These are phyloP conservation scores for Channa striata DNA, from an alignment of 2,797 vertebrate species.

Conservation along the genomic window DNA sequence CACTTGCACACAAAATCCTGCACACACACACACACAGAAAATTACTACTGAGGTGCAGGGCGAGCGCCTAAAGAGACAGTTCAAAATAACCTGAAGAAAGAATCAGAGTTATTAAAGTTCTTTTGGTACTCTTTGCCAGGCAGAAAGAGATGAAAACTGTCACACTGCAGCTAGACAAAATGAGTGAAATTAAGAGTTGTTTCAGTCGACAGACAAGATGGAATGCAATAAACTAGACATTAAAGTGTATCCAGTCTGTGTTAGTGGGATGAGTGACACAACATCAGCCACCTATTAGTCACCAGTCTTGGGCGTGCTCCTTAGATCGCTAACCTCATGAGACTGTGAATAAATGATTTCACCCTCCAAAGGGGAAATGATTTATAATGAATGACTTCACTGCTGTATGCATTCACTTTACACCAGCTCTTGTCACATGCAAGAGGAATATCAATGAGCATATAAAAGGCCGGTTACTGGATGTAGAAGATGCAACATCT, in stretches of 20 bases:
- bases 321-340: constrained; percentile 66
- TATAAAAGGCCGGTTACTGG: constrained; percentile 18
- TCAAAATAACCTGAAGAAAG: constrained; percentile 60
- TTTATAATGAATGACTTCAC: constrained; percentile 73
- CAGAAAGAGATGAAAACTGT: constrained; percentile 34
- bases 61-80: constrained; percentile 61
- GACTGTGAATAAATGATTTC: constrained; percentile 71
- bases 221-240: constrained; percentile 27
- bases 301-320: constrained; percentile 62
- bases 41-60: constrained; percentile 53
- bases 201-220: constrained; percentile 36
- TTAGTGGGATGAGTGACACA: constrained; percentile 61
- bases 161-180: constrained; percentile 11
- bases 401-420: constrained; percentile 45
- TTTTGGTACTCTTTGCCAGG: constrained; percentile 40
- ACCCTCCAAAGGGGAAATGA: constrained; percentile 58
- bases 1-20: constrained; percentile 12
- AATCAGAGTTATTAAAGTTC: constrained; percentile 53
- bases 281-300: constrained; percentile 70
- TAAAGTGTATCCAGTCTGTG: constrained; percentile 30
- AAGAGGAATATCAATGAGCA: constrained; percentile 34
- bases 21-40: constrained; percentile 39
- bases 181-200: constrained; percentile 8
- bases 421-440: constrained; percentile 46
- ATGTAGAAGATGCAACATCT: constrained; percentile 37